phyloP scores from a whole-genome alignment of 2,888 invertebrate species.

The Ectemnius lituratus region DNA sequence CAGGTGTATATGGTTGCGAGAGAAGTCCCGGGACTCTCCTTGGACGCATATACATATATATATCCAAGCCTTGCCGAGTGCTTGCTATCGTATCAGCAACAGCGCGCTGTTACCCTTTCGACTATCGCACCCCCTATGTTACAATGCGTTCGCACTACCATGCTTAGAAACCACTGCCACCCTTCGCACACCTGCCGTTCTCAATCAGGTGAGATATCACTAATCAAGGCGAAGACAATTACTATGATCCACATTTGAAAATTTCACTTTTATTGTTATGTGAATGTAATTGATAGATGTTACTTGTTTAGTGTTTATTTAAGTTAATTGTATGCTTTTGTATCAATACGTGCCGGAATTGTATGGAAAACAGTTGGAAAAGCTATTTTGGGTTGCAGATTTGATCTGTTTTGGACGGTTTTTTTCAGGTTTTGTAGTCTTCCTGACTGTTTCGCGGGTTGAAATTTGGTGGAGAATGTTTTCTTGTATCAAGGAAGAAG shows the following conservation, averaged over 20 bases:
- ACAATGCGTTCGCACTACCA: constrained; percentile 37
- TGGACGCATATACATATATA: constrained; percentile 39
- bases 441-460: no score
- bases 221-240: constrained; percentile 33
- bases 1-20: constrained; percentile 22
- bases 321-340: no score
- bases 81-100: constrained; percentile 50
- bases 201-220: constrained; percentile 37
- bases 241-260: no score
- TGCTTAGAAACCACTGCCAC: constrained; percentile 39
- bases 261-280: not conserved
- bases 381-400: no score
- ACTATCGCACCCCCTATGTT: constrained; percentile 62
- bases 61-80: constrained; percentile 23
- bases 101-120: constrained; percentile 34
- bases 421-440: no score
- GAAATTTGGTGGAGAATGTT: no score
- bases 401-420: no score
- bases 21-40: not conserved
- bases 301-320: no score
- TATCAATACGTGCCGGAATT: no score
- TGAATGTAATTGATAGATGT: not conserved
- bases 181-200: constrained; percentile 20
- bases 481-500: no score
- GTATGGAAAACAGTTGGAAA: no score